Evolutionary conservation across 2,888 invertebrate genomes (phyloP).

Genomic region (Chloroclystis v-ata): DNA sequence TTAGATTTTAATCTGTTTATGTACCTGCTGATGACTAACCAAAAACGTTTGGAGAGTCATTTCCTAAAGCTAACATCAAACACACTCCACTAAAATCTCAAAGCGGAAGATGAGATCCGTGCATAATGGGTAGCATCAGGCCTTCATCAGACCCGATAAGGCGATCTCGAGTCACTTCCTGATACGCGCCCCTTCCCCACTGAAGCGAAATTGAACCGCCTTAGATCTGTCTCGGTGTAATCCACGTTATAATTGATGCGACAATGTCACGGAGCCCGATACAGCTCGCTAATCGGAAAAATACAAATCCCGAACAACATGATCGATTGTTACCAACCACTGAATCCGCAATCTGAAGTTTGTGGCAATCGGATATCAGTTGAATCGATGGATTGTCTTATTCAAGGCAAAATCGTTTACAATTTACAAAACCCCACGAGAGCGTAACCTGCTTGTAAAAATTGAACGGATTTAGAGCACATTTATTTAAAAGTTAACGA

Average conservation of each 20-base stretch:
- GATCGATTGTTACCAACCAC: slow-evolving; percentile 60
- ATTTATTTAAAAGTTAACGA: slow-evolving; percentile 21
- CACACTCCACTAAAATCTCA: slow-evolving; percentile 18
- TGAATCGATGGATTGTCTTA: slow-evolving; percentile 19
- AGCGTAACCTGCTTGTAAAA: background rate
- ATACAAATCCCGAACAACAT: slow-evolving; percentile 68
- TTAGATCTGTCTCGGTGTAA: slow-evolving; percentile 71
- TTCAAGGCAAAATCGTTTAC: background rate
- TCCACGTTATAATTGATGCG: slow-evolving; percentile 77
- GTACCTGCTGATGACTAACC: too few species aligned
- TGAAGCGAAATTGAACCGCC: slow-evolving; percentile 68
- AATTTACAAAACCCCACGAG: background rate
- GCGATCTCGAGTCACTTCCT: slow-evolving; percentile 56
- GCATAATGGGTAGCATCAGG: slow-evolving; percentile 45
- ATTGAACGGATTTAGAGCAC: slow-evolving; percentile 11
- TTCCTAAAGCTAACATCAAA: slow-evolving; percentile 12
- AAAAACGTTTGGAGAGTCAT: slow-evolving; percentile 6
- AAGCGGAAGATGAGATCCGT: slow-evolving; percentile 26
- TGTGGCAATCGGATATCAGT: slow-evolving; percentile 22
- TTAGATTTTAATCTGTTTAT: too few species aligned
- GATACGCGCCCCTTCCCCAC: slow-evolving; percentile 49
- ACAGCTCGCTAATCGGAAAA: slow-evolving; percentile 70
- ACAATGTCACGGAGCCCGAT: slow-evolving; percentile 69
- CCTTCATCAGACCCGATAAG: slow-evolving; percentile 58
- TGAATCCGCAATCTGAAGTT: slow-evolving; percentile 22